Percentiles rank a stretch among this genome's conserved stretches.
Evolutionary conservation across 1,140 invertebrate species (phyloP).

Genomic region (Melipona quadrifasciata): DNA sequence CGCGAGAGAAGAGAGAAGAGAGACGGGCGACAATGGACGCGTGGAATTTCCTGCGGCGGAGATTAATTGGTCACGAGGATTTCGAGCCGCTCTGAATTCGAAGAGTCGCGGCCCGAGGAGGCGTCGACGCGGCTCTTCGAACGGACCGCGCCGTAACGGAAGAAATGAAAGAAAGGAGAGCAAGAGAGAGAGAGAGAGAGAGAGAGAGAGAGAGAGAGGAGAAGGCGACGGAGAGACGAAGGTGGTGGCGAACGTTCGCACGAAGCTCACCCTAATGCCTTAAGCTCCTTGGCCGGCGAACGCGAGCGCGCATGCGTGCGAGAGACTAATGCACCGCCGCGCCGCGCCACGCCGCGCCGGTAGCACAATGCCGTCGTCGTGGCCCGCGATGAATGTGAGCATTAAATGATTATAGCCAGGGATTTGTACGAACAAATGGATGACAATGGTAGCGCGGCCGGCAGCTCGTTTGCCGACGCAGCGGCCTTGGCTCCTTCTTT

Average conservation of each 20-base stretch:
- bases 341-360: not conserved
- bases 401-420: conserved; percentile 74
- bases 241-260: conserved; percentile 52
- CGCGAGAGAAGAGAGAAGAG: conserved; percentile 6
- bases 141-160: not conserved
- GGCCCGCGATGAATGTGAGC: conserved; percentile 72
- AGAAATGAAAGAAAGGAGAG: not conserved
- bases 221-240: not conserved
- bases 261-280: conserved; percentile 66
- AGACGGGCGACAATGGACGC: conserved; percentile 54
- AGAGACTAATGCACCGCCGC: conserved; percentile 67
- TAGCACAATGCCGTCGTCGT: conserved; percentile 66
- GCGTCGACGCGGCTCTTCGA: no score
- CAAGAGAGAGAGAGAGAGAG: not conserved
- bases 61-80: conserved; percentile 77
- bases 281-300: conserved; percentile 71
- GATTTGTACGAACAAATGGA: conserved; percentile 75
- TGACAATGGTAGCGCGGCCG: conserved; percentile 70
- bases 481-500: conserved; percentile 39
- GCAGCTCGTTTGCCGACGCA: conserved; percentile 34
- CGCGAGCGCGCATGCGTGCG: conserved; percentile 73
- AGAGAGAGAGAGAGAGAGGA: not conserved
- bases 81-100: conserved; percentile 53
- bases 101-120: not conserved
- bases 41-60: conserved; percentile 63